These are phyloP conservation scores for Patiria miniata DNA, from an alignment of 35 echinoderm and acorn worm species.

Conservation along the genomic window DNA sequence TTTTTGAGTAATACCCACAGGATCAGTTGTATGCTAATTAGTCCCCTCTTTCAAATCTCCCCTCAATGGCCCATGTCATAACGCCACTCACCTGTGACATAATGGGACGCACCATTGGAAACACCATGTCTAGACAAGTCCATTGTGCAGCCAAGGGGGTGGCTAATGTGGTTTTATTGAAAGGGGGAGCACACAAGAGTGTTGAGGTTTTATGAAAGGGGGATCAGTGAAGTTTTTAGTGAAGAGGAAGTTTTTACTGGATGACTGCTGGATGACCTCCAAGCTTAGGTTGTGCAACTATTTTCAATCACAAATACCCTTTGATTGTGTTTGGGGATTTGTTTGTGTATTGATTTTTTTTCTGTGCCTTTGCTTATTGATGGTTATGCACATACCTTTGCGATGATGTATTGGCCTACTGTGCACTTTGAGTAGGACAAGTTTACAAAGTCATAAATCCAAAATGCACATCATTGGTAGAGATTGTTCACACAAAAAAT, in stretches of 20 bases:
- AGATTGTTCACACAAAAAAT: too few relatives aligned
- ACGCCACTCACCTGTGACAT: background rate
- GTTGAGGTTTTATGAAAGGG: background rate
- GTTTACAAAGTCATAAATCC: too few relatives aligned
- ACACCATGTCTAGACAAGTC: constrained; percentile 23
- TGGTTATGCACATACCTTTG: too few relatives aligned
- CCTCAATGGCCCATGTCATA: background rate
- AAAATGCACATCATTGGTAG: too few relatives aligned
- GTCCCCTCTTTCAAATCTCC: background rate
- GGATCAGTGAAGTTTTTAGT: background rate
- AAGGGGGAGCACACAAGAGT: background rate
- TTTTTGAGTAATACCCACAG: background rate
- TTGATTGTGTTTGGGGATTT: too few relatives aligned
- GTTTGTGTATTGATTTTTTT: too few relatives aligned
- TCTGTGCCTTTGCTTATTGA: too few relatives aligned
- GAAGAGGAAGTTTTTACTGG: constrained; percentile 7
- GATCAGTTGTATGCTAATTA: constrained; percentile 17
- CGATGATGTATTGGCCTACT: too few relatives aligned
- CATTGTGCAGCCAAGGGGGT: background rate
- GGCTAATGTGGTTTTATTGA: background rate
- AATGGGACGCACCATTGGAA: constrained; percentile 19
- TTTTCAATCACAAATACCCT: too few relatives aligned
- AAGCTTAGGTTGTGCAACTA: too few relatives aligned
- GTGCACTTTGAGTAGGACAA: too few relatives aligned
- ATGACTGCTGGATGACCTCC: background rate